Base-by-base conservation (phyloP, 2,113 vertebrate species). In the Coptodon rendalli region DNA sequence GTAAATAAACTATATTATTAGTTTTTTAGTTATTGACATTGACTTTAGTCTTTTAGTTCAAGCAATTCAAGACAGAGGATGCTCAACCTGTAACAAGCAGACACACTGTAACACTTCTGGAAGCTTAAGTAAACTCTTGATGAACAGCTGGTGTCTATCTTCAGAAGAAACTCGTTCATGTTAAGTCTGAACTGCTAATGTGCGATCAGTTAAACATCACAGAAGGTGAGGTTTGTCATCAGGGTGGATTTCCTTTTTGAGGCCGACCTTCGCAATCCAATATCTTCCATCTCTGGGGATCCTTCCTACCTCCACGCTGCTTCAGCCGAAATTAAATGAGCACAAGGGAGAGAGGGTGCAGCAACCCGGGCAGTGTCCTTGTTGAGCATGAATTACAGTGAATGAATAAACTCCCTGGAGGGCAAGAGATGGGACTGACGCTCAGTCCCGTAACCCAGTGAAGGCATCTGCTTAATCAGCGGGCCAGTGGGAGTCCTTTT, bases 391-490 rank as follows among this genome's bases (percentile, higher is more conserved):
- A 90, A 88, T 92, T 88, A 91, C 89, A 91, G 90, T 89, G 82
- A 92, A 85, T 92, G 87, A 92, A 91, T 86, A 50, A 85, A 68
- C 7, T 63, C 81, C 89, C 89, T 79, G 84, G 76, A 89, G 93
- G 84, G 92, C 86, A 85, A 91, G 89, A 92, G 91, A 89, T 81
- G 68, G 54, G 82, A 82, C 93, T 87, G 93, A 91, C 79, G 80
- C 82, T 89, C 52, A 7, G 66, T 29, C 86, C 81, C 84, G 90
- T 82, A 82, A 91, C 82, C 50, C 66, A 73, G 87, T 27, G 86
- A 90, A 92, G 93, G 92, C 91, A 95, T 95, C 91, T 92, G 78
- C 87, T 91, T 91, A 94, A 96, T 96, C 94, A 94, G 84, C 48
- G 24, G 84, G 91, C 59, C 95, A 92, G 95, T 94, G 92, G 96